Conservation (phyloP, 2,113 vertebrate species). For the Pseudonaja textilis region DNA sequence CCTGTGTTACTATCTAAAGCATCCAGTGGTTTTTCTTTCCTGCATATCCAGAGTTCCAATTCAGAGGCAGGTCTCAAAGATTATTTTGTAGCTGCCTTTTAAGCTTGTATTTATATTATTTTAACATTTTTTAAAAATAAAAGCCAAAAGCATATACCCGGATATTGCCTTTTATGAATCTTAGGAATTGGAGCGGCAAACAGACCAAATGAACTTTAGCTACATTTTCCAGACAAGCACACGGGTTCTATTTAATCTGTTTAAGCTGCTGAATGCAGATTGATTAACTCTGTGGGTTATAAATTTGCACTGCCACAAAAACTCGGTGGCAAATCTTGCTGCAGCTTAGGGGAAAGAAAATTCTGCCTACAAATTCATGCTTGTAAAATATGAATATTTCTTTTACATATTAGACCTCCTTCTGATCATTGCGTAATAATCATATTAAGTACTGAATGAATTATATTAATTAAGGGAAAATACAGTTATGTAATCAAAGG, state of each 20-base stretch:
- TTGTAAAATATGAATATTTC: conserved; percentile 70
- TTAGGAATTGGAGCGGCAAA: conserved; percentile 75
- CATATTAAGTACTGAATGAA: conserved; percentile 76
- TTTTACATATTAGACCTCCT: conserved; percentile 64
- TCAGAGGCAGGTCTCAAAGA: conserved; percentile 52
- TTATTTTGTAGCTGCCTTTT: conserved; percentile 69
- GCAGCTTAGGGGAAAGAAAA: conserved; percentile 51
- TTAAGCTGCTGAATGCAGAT: conserved; percentile 77
- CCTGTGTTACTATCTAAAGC: conserved; percentile 31
- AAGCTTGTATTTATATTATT: conserved; percentile 79
- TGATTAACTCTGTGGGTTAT: conserved; percentile 75
- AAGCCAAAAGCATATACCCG: conserved; percentile 77
- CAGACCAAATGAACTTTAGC: conserved; percentile 78
- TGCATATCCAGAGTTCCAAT: conserved; percentile 48
- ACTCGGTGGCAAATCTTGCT: conserved; percentile 69
- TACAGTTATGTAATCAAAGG: conserved; percentile 69
- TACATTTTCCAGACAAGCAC: conserved; percentile 81
- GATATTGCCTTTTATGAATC: conserved; percentile 81
- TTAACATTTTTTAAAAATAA: conserved; percentile 75
- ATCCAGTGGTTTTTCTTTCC: conserved; percentile 51
- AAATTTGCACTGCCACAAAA: conserved; percentile 80
- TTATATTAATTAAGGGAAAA: conserved; percentile 73
- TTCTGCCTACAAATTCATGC: conserved; percentile 48
- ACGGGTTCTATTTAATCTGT: conserved; percentile 83
- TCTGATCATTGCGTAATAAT: conserved; percentile 62